Percentiles rank a stretch among this genome's conserved stretches.
Conservation (phyloP, 2,888 invertebrate species). For the Bellardia pandia region DNA sequence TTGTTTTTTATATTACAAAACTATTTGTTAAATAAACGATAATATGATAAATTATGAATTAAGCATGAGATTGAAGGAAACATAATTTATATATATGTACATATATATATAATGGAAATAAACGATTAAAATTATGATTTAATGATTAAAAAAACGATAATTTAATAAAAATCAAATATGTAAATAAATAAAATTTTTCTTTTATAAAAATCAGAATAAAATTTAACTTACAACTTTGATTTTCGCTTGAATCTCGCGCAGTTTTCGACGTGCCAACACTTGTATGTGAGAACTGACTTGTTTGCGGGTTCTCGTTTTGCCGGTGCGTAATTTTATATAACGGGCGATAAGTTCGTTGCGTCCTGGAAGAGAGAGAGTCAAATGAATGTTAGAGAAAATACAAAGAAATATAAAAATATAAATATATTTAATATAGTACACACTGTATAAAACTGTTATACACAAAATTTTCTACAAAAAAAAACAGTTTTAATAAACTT, state of each 20-base stretch:
- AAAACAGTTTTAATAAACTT: too few relatives aligned
- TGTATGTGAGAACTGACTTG: conserved; percentile 99
- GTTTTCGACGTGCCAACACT: conserved; percentile 98
- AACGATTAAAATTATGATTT: conserved; percentile 39
- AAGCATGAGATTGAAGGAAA: conserved; percentile 67
- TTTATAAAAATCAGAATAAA: neutral
- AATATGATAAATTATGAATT: conserved; percentile 62
- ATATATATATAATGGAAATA: conserved; percentile 44
- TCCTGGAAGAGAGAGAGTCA: conserved; percentile 87
- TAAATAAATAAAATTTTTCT: conserved; percentile 16
- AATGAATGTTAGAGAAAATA: conserved; percentile 18
- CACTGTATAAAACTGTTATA: too few relatives aligned
- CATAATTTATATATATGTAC: neutral
- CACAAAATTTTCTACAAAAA: too few relatives aligned
- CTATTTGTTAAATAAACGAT: conserved; percentile 33
- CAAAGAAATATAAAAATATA: conserved; percentile 12
- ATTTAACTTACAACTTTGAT: conserved; percentile 94
- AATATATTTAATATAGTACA: conserved; percentile 15
- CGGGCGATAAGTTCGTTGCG: conserved; percentile 99
- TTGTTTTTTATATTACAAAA: conserved; percentile 1
- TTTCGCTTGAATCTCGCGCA: conserved; percentile 99
- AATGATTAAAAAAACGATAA: conserved; percentile 21
- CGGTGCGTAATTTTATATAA: conserved; percentile 99
- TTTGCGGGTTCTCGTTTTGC: conserved; percentile 99
- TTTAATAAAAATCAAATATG: conserved; percentile 13